phyloP scores from a whole-genome alignment of 92 coral and sea anemone genomes.

The Paramuricea clavata region DNA sequence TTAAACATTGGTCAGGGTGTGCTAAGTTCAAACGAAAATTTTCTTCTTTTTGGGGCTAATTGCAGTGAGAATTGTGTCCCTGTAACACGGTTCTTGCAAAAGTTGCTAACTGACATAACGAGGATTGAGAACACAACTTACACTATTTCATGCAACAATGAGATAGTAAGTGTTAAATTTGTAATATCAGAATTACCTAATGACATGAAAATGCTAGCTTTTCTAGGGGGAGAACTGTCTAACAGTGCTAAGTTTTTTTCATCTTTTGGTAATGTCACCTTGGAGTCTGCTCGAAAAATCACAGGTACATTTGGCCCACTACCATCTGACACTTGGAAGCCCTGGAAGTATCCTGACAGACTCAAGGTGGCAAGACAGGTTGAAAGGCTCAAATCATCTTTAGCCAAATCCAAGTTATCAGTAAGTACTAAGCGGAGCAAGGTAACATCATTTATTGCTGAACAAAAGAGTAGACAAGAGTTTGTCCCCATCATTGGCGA shows the following conservation, averaged over 20 bases:
- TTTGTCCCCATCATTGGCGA: conserved; percentile 40
- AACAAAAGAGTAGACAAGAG: conserved; percentile 38
- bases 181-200: neutral
- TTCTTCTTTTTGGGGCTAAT: conserved; percentile 49
- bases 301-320: neutral
- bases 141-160: conserved; percentile 20
- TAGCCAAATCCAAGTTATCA: neutral
- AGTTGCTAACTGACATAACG: too few species aligned
- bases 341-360: conserved; percentile 32
- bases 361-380: neutral
- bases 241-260: neutral
- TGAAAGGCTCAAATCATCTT: neutral
- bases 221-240: neutral
- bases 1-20: conserved; percentile 44
- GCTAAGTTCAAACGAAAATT: conserved; percentile 50
- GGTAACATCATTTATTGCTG: conserved; percentile 5
- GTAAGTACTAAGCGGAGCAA: conserved; percentile 18
- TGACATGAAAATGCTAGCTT: neutral
- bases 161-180: neutral
- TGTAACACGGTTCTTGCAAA: too few species aligned
- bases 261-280: neutral
- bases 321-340: conserved; percentile 34
- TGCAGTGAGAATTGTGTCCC: conserved; percentile 33
- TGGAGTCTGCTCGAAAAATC: neutral
- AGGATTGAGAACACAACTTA: too few species aligned